Percentiles rank a stretch among this genome's conserved stretches.
These are phyloP conservation scores for Nothoprocta pentlandii DNA, from an alignment of 2,113 vertebrate genomes.

Conservation along the genomic window DNA sequence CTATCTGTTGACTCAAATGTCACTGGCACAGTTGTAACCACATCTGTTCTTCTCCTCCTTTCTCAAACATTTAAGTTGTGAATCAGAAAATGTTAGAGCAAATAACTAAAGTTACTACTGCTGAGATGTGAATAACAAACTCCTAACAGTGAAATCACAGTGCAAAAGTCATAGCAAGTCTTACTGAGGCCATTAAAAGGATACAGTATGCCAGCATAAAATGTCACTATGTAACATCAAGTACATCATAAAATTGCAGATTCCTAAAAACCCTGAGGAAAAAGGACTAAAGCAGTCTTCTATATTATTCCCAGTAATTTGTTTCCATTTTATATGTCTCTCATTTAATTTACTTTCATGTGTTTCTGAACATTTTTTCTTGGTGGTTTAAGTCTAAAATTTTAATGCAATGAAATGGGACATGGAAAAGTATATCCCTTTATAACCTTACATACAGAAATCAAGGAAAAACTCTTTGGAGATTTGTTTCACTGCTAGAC, in stretches of 20 bases:
- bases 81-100: background rate
- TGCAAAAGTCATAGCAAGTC: background rate
- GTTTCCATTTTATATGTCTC: background rate
- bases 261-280: constrained; percentile 16
- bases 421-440: background rate
- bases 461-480: background rate
- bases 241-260: background rate
- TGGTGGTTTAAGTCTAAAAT: background rate
- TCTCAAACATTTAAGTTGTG: background rate
- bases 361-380: background rate
- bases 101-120: background rate
- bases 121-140: background rate
- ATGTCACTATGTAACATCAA: background rate
- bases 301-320: background rate
- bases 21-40: background rate
- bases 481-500: background rate
- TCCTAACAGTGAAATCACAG: background rate
- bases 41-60: background rate
- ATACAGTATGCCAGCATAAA: background rate
- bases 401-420: background rate
- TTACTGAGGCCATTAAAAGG: background rate
- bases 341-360: background rate
- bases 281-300: background rate
- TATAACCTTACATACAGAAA: background rate
- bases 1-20: background rate